Percentiles rank a stretch among this genome's conserved stretches.
These are phyloP conservation scores for Canis aureus DNA, from an alignment of 2,113 vertebrate genomes.

Conservation along the genomic window DNA sequence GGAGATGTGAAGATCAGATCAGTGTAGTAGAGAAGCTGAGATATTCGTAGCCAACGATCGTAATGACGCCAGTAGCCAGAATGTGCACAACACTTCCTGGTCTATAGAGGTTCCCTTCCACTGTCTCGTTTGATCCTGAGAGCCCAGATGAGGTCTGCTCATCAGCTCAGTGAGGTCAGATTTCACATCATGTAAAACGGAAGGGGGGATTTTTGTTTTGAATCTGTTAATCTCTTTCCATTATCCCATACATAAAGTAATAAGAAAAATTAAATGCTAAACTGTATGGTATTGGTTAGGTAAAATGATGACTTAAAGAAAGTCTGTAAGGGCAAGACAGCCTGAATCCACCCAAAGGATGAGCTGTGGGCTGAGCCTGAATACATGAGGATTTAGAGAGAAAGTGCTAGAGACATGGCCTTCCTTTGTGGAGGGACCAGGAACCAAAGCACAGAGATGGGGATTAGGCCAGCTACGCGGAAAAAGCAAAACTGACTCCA, in stretches of 20 bases:
- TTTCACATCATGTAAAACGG: neutral
- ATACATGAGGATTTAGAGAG: neutral
- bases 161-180: neutral
- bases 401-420: neutral
- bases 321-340: neutral
- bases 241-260: neutral
- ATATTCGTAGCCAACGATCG: neutral
- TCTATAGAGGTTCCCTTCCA: neutral
- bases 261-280: neutral
- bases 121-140: neutral
- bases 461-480: neutral
- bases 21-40: neutral
- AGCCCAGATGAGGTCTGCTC: neutral
- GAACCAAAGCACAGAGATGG: neutral
- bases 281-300: neutral
- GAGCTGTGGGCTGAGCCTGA: neutral
- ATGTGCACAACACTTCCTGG: neutral
- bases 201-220: neutral
- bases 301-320: neutral
- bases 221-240: slow-evolving; percentile 6
- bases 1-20: neutral
- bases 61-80: neutral
- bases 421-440: too few species aligned
- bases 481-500: fast-evolving
- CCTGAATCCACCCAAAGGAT: fast-evolving